Conservation (phyloP, 2,113 vertebrate species). For the Apeltes quadracus region DNA sequence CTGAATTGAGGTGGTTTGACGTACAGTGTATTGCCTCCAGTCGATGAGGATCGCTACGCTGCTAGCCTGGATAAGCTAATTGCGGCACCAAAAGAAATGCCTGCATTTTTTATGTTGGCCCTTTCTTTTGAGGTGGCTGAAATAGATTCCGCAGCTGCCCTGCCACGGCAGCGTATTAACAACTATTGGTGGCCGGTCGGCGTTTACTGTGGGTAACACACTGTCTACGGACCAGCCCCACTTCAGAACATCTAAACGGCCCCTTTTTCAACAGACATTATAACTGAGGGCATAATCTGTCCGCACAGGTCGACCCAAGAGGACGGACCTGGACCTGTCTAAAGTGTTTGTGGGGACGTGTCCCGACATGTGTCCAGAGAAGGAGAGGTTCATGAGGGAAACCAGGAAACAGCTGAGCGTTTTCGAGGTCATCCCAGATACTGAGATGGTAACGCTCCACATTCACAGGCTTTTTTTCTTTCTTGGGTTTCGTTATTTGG, state of each 20-base stretch:
- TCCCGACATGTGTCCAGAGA: constrained; percentile 98
- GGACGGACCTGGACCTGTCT: constrained; percentile 89
- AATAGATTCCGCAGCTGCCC: too few species aligned
- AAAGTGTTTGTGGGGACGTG: constrained; percentile 94
- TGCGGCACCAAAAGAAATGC: too few species aligned
- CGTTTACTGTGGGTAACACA: too few species aligned
- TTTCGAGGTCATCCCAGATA: constrained; percentile 87
- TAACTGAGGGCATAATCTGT: background rate
- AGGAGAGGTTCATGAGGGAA: constrained; percentile 98
- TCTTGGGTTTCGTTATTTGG: background rate
- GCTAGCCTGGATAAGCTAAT: too few species aligned
- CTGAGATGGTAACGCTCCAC: constrained; percentile 87
- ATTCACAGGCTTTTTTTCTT: background rate
- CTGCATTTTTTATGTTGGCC: too few species aligned
- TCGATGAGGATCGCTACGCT: too few species aligned
- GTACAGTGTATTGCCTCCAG: background rate
- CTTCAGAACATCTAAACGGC: background rate
- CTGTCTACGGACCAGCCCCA: background rate
- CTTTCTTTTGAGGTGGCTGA: too few species aligned
- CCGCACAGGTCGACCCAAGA: constrained; percentile 86
- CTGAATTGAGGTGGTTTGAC: background rate
- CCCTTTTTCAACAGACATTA: background rate
- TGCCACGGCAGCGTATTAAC: too few species aligned
- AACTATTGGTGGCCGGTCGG: too few species aligned
- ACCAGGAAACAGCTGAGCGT: constrained; percentile 93